A percentile compares a stretch with the other conserved stretches of the same genome.
phyloP scores from a whole-genome alignment of 2,888 invertebrate species.

The Cantharis flavilabris region DNA sequence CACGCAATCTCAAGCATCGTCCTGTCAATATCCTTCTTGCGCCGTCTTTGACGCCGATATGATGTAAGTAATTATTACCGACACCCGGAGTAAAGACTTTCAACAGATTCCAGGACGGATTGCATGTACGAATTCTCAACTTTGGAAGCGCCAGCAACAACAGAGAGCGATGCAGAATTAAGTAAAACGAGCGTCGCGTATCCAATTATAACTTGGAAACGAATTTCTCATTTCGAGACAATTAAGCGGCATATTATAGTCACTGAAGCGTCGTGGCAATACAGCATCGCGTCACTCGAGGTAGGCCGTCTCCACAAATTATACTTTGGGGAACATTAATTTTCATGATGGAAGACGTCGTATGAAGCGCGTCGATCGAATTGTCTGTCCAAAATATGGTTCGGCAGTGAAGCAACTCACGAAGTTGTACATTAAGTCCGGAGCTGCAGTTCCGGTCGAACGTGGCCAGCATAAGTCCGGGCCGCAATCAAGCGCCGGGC shows the following conservation, averaged over 20 bases:
- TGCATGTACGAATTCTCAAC: neutral
- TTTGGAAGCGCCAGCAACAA: conserved; percentile 19
- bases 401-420: conserved; percentile 40
- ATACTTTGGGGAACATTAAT: conserved; percentile 61
- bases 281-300: conserved; percentile 46
- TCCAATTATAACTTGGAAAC: conserved; percentile 62
- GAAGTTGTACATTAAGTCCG: conserved; percentile 43
- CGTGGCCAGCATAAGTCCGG: conserved; percentile 53
- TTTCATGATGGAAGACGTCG: conserved; percentile 55
- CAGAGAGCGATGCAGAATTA: conserved; percentile 34
- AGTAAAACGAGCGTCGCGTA: conserved; percentile 49
- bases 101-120: neutral
- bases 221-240: conserved; percentile 63
- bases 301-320: conserved; percentile 58
- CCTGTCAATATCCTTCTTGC: conserved; percentile 45
- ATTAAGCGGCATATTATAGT: conserved; percentile 62
- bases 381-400: conserved; percentile 31
- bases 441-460: conserved; percentile 46
- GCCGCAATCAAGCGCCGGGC: conserved; percentile 51
- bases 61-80: conserved; percentile 30
- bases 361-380: conserved; percentile 33
- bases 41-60: conserved; percentile 32
- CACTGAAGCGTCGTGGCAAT: conserved; percentile 56
- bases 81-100: conserved; percentile 23
- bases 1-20: conserved; percentile 56